These are phyloP conservation scores for Lomographa bimaculata DNA, from an alignment of 2,888 invertebrate genomes.

Conservation along the genomic window DNA sequence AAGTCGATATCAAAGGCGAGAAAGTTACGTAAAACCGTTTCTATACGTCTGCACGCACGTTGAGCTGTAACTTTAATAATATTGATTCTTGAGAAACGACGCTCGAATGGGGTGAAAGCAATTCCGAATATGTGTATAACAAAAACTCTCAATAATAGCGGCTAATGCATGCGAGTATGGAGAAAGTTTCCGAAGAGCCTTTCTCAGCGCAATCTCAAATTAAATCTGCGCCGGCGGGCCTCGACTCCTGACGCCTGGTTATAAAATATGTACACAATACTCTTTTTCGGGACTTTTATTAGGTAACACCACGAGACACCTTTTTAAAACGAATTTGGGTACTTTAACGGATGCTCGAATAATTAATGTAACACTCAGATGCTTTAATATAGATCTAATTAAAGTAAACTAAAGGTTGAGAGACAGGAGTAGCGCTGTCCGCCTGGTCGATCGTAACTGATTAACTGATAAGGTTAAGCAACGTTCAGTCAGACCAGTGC, in stretches of 20 bases:
- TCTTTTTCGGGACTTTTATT: constrained; percentile 51
- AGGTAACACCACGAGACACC: constrained; percentile 44
- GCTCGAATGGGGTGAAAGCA: constrained; percentile 50
- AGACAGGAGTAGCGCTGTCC: no score
- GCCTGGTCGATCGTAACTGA: no score
- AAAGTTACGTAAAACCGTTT: constrained; percentile 26
- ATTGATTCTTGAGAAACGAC: constrained; percentile 41
- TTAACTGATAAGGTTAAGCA: no score
- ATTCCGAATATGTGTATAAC: constrained; percentile 52
- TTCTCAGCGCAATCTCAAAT: constrained; percentile 74
- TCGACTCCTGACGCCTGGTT: constrained; percentile 51
- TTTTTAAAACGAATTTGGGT: constrained; percentile 31
- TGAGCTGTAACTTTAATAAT: constrained; percentile 39
- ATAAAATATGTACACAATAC: constrained; percentile 57
- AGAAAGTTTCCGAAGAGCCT: constrained; percentile 64
- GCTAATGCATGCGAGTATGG: constrained; percentile 72
- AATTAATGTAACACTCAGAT: no score
- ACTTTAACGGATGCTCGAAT: constrained; percentile 22
- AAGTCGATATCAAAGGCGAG: constrained; percentile 29
- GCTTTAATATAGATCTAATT: no score
- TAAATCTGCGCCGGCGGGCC: constrained; percentile 66
- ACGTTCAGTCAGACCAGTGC: no score
- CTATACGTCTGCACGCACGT: constrained; percentile 27
- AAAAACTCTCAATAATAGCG: constrained; percentile 62
- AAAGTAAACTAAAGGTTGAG: no score